Evolutionary conservation across 2,113 vertebrate species (phyloP).

Genomic region (Bufo gargarizans): DNA sequence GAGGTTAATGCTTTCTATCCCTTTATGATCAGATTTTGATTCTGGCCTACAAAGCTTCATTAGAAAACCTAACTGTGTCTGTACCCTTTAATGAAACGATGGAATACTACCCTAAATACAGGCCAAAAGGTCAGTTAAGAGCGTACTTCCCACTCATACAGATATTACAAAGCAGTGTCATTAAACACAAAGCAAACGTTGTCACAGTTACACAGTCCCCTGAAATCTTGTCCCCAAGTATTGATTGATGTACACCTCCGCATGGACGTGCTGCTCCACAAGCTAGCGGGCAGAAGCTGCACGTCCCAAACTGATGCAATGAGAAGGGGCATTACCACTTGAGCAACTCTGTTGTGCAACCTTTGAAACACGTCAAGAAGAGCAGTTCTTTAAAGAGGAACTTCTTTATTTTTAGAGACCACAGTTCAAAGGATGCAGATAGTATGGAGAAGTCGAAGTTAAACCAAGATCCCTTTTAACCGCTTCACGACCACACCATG

Average conservation of each 20-base stretch:
- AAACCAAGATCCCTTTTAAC: background rate
- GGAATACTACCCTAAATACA: too few species aligned
- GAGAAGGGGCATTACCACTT: background rate
- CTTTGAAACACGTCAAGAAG: background rate
- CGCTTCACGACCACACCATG: too few species aligned
- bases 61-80: too few species aligned
- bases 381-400: background rate
- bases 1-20: too few species aligned
- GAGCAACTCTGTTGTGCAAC: constrained; percentile 6
- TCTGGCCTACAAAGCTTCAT: too few species aligned
- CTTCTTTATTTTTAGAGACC: background rate
- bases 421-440: background rate
- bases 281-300: background rate
- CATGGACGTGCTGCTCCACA: background rate
- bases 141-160: background rate
- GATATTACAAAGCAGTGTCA: background rate
- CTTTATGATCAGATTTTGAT: too few species aligned
- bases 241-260: background rate
- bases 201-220: background rate
- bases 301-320: constrained; percentile 26
- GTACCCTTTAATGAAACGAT: too few species aligned
- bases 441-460: background rate
- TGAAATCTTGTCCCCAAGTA: background rate
- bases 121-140: too few species aligned
- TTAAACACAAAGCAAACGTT: too few species aligned